These are phyloP conservation scores for Melieria crassipennis DNA, from an alignment of 2,888 invertebrate genomes.

Conservation along the genomic window DNA sequence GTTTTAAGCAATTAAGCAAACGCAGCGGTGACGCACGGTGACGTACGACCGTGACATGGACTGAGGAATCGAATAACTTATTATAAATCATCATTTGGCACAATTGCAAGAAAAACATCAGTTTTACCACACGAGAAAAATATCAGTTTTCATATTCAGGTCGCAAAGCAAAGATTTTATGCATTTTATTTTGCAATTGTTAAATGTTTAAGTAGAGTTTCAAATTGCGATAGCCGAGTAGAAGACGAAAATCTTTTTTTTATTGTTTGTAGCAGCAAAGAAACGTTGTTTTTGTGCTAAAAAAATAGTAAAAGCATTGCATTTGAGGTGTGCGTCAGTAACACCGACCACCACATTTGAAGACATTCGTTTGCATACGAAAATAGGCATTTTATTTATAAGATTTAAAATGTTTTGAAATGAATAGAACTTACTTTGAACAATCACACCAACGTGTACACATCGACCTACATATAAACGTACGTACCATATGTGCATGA, in stretches of 20 bases:
- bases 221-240: not conserved
- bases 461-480: not conserved
- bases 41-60: not conserved
- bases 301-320: too few species aligned
- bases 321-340: too few species aligned
- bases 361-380: not conserved
- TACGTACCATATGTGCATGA: not conserved
- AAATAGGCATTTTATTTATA: constrained; percentile 15
- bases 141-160: too few species aligned
- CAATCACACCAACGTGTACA: not conserved
- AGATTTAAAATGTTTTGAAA: not conserved
- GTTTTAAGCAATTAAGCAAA: not conserved
- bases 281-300: too few species aligned
- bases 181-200: too few species aligned
- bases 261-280: not conserved
- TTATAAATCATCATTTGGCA: too few species aligned
- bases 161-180: too few species aligned
- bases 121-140: too few species aligned
- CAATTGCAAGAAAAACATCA: too few species aligned
- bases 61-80: constrained; percentile 13
- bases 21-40: constrained; percentile 12
- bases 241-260: not conserved
- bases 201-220: too few species aligned
- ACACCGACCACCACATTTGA: not conserved
- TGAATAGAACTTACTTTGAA: not conserved